Conservation (phyloP, 1,140 invertebrate species). For the Cephus cinctus region DNA sequence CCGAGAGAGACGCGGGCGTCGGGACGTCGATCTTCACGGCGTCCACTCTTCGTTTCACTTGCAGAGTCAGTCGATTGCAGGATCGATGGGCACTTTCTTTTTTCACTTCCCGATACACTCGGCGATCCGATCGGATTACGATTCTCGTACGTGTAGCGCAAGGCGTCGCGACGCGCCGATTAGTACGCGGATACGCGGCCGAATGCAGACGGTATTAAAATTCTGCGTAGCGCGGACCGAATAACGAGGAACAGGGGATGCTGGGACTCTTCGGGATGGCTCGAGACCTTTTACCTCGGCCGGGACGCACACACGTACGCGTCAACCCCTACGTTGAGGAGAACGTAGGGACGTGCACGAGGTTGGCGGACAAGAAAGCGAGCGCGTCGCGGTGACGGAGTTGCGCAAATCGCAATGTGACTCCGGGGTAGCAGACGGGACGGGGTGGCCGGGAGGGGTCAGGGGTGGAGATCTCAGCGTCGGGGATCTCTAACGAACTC, state of each 20-base stretch:
- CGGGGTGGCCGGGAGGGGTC: slow-evolving; percentile 13
- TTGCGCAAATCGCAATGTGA: slow-evolving; percentile 22
- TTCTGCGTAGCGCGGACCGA: slow-evolving; percentile 29
- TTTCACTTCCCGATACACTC: no score
- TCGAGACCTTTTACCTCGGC: no score
- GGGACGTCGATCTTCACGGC: no score
- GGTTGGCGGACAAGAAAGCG: not conserved
- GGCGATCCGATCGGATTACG: no score
- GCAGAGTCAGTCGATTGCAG: no score
- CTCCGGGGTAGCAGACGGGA: not conserved
- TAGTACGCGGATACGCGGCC: no score
- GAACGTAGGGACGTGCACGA: slow-evolving; percentile 13
- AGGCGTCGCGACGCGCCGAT: no score
- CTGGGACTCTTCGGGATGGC: slow-evolving; percentile 7
- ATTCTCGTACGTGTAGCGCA: no score
- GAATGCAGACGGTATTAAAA: not conserved
- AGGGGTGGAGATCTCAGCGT: slow-evolving; percentile 44
- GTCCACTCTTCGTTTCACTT: no score
- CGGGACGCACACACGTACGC: slow-evolving; percentile 1
- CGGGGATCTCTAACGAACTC: slow-evolving; percentile 54
- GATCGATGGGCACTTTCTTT: no score
- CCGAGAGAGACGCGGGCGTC: no score
- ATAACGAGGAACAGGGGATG: slow-evolving; percentile 14
- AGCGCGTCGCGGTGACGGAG: slow-evolving; percentile 7
- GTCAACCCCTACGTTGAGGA: slow-evolving; percentile 10